Evolutionary conservation across 2,797 vertebrate species (phyloP).

Genomic region (Peromyscus nudipes): DNA sequence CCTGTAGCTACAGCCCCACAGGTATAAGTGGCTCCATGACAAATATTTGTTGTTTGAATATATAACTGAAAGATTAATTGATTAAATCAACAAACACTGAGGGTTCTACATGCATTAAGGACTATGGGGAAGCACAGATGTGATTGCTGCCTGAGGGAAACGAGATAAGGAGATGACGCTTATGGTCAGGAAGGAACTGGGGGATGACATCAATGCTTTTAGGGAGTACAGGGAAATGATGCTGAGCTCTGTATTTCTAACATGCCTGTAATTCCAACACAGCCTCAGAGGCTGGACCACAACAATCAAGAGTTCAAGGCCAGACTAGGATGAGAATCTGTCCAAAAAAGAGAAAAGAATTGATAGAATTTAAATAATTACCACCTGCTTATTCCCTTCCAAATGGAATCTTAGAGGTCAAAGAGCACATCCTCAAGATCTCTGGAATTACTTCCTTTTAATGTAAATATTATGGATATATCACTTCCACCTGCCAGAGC

Average conservation of each 20-base stretch:
- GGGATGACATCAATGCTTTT: not conserved
- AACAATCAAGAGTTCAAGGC: not conserved
- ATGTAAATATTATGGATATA: not conserved
- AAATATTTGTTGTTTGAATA: conserved; percentile 51
- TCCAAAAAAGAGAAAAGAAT: not conserved
- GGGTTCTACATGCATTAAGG: not conserved
- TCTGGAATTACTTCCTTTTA: not conserved
- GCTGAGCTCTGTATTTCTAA: not conserved
- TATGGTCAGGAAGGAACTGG: not conserved
- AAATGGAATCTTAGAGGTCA: not conserved
- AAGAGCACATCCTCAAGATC: not conserved
- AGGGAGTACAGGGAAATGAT: not conserved
- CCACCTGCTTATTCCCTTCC: not conserved
- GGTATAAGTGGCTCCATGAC: not conserved
- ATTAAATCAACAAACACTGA: conserved; percentile 14
- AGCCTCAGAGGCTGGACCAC: not conserved
- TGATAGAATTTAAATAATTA: conserved; percentile 16
- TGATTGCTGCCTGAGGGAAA: not conserved
- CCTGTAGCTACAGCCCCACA: not conserved
- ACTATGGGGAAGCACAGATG: not conserved
- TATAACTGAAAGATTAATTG: conserved; percentile 34
- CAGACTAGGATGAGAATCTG: not conserved
- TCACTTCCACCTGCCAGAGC: conserved; percentile 29
- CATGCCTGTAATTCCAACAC: not conserved
- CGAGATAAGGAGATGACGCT: not conserved